Base-by-base conservation (phyloP, 2,888 invertebrate species). In the Machimus atricapillus region DNA sequence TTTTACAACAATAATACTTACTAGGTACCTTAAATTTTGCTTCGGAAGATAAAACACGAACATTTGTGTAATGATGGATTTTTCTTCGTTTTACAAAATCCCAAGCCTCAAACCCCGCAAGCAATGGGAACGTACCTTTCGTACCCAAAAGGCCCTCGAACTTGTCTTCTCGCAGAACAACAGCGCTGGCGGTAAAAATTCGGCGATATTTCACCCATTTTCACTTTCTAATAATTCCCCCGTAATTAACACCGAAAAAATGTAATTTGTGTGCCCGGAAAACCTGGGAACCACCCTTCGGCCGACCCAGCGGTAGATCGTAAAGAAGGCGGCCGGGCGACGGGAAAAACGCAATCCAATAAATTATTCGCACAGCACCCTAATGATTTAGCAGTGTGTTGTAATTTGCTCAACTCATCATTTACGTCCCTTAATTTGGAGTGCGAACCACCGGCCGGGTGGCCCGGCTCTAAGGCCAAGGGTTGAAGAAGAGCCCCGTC, bases 331-430 rank as follows among this genome's bases (percentile, higher is more conserved):
- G 73, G 37, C 40, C 23, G 66, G 66, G 66, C 66, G 66, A 73
- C n/a, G 52, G 81, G 74, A 81, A 87, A 82, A 82, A 37, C 73
- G 31, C 34, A 40, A 23, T 34, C 66, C 82, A 86, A 87, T 87
- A 87, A 87, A 87, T 87, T 86, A 87, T 87, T 86, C 78, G 83
- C 85, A 87, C 78, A 87, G 87, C 87, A 86, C 86, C 87, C 86
- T 87, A 87, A 87, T 87, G 83, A 87, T 87, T 87, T 87, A 86
- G 83, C 86, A 87, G 83, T 86, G 86, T 87, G 87, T 87, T 86
- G 87, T 87, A 87, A 87, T 87, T 87, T 87, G 87, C 86, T 87
- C 86, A 87, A 87, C 87, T 87, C 87, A 87, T 87, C 86, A 87
- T 87, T 87, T 86, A 86, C 86, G 82, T 87, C 87, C 87, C 82